These are phyloP conservation scores for Caenorhabditis brenneri DNA, from an alignment of 1,140 invertebrate genomes.

Conservation along the genomic window DNA sequence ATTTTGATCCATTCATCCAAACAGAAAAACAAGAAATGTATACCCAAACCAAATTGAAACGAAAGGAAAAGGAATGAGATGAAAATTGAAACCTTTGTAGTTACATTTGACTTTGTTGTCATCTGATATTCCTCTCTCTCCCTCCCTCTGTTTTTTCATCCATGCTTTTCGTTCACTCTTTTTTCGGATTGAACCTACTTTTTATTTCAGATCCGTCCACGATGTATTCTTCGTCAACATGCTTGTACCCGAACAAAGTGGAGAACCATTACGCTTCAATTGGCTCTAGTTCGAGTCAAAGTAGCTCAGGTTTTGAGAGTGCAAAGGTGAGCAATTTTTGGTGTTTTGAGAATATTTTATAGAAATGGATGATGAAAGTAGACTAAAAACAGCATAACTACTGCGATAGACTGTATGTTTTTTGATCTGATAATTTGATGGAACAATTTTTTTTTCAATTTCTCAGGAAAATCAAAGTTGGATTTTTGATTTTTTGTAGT, in stretches of 20 bases:
- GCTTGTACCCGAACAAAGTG: background rate
- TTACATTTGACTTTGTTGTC: conserved; percentile 35
- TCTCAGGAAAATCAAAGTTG: too few relatives aligned
- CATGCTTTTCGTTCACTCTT: background rate
- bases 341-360: too few relatives aligned
- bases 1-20: too few relatives aligned
- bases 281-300: conserved; percentile 13
- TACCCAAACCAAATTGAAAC: too few relatives aligned
- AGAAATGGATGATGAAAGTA: too few relatives aligned
- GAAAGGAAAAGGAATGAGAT: background rate
- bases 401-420: too few relatives aligned
- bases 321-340: background rate
- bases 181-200: background rate
- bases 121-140: background rate
- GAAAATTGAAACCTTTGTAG: background rate
- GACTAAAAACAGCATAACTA: too few relatives aligned
- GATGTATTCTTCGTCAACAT: background rate
- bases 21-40: too few relatives aligned
- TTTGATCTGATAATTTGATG: too few relatives aligned
- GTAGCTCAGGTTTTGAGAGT: conserved; percentile 15
- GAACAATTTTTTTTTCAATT: background rate
- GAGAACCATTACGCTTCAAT: conserved; percentile 22
- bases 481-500: background rate
- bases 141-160: background rate
- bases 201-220: background rate